Evolutionary conservation across 2,797 vertebrate species (phyloP), one percentile per base, ranked within the genome.

Genomic region (Phataginus tricuspis): DNA sequence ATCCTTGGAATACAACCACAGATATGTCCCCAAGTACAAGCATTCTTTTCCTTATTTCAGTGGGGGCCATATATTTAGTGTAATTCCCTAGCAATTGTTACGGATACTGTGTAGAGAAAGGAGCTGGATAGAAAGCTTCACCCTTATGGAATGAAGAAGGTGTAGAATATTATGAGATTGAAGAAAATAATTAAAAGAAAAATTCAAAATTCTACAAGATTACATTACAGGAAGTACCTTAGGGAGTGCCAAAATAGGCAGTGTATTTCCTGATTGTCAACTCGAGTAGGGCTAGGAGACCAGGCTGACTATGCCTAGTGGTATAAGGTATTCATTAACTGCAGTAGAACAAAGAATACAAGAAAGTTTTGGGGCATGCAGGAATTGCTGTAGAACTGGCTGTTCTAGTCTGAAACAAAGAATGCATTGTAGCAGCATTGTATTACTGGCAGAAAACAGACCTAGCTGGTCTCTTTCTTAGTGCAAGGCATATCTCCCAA

Each of bases 401-500:
- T 97, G 92, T 97, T 97, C 96, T 84, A 84, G 92, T 91, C 95
- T 37, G 49, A 97, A 95, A 98, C 96, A 98, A 98, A 97, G 96
- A 91, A 89, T 5, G 95, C 78, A 94, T 94, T 98, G 92, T 97
- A 93, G 55, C 71, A 86, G 72, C 79, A 75, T 53, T 92, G 69
- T 45, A 94, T 92, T 91, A 85, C 64, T 89, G 83, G 92, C 97
- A 95, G 71, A 63, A 96, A 94, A 96, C 93, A 96, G 12, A 79
- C 34, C 37, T 72, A 63, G 39, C 79, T 5, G 2, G 18, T 84
- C 83, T 93, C 66, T 93, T 90, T 93, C 42, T 94, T 89, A 94
- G 49, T 61, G 89, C 7, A 75, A 83, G 49, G 29, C 82, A 68
- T 55, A 89, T 74, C 64, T 97, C 85, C 86, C 45, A 95, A 95